Percentiles rank a stretch among this genome's conserved stretches.
phyloP scores from a whole-genome alignment of 30 jellyfish, hydroid and myxozoan genomes.

The Catostylus mosaicus region DNA sequence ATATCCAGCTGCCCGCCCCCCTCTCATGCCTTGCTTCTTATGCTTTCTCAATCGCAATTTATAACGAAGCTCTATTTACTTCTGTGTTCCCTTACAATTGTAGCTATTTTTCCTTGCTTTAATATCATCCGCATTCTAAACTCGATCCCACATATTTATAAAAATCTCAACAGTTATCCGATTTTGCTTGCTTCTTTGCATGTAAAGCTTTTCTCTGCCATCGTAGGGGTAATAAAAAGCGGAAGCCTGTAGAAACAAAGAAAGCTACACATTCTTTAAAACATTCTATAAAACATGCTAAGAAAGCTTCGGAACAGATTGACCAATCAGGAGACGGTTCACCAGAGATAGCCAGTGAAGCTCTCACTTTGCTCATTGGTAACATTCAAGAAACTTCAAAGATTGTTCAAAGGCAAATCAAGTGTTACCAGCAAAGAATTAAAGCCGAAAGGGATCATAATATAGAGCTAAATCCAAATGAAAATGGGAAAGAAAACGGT shows the following conservation, averaged over 20 bases:
- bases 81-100: no score
- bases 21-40: no score
- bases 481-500: background rate
- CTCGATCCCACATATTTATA: no score
- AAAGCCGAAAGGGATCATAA: conserved; percentile 5
- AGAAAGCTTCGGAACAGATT: background rate
- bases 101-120: no score
- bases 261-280: background rate
- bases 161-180: no score
- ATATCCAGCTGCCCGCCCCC: no score
- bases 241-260: conserved; percentile 27
- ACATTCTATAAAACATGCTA: background rate
- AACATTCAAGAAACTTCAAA: conserved; percentile 74
- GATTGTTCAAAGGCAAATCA: conserved; percentile 51
- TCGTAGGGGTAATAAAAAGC: conserved; percentile 10
- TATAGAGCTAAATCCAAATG: background rate
- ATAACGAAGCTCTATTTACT: no score
- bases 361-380: conserved; percentile 65
- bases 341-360: conserved; percentile 49
- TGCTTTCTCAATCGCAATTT: no score
- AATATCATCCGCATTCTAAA: no score
- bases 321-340: conserved; percentile 20
- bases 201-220: background rate
- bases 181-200: no score
- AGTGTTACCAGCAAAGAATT: conserved; percentile 40